Conservation (phyloP, 2,797 vertebrate species). For the Periparus ater region DNA sequence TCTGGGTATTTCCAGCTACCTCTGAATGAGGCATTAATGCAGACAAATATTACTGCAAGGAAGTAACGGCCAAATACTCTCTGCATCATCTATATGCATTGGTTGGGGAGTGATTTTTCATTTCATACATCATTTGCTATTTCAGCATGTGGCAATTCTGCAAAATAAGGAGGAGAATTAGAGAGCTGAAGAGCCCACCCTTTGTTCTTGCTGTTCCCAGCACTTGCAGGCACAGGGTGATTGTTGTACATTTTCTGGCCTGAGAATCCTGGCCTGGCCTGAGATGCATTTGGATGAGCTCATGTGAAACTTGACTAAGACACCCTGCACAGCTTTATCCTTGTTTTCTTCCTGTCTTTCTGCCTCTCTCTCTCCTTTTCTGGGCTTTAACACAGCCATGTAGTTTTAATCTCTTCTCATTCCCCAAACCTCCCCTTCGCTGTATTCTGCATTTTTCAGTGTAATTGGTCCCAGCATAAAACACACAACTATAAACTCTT, state of each 20-base stretch:
- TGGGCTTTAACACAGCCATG: neutral
- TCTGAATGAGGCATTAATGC: conserved; percentile 48
- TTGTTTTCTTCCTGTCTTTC: neutral
- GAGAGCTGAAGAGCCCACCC: conserved; percentile 14
- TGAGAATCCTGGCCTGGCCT: neutral
- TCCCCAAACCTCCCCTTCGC: neutral
- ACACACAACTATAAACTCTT: neutral
- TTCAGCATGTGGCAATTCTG: conserved; percentile 57
- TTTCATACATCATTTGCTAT: conserved; percentile 67
- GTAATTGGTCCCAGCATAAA: neutral
- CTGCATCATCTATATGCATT: conserved; percentile 50
- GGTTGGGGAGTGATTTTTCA: conserved; percentile 58
- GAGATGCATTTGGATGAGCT: neutral
- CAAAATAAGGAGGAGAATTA: conserved; percentile 47
- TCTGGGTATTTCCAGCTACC: conserved; percentile 32
- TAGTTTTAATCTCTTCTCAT: neutral
- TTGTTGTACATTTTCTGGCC: neutral
- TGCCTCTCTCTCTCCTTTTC: neutral
- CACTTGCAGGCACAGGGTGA: neutral
- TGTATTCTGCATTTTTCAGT: neutral
- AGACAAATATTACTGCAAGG: conserved; percentile 59
- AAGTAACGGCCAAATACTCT: conserved; percentile 48
- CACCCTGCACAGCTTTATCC: neutral
- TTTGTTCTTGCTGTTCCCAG: conserved; percentile 17
- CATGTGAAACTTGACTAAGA: neutral